Base-by-base conservation (phyloP, 2,888 invertebrate genomes). In the Cetonia aurata region DNA sequence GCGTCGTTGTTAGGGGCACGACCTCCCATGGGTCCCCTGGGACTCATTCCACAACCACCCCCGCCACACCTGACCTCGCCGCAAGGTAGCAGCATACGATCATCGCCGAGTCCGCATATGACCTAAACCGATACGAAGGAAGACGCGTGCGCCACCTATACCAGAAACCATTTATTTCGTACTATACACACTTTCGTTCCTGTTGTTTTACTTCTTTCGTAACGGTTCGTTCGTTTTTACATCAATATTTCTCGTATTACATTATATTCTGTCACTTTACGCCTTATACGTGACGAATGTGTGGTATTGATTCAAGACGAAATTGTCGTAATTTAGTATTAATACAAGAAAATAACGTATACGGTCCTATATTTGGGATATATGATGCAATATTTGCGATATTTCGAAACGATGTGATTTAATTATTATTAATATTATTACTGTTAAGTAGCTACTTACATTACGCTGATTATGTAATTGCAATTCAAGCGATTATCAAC, bases 11-110 rank as follows among this genome's bases (percentile, higher is more conserved):
- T 85, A 75, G 85, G 81, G 81, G 87, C 79, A 83, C 85, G 81
- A 75, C 85, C 81, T 75, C 84, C 80, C 68, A 83, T 79, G 85
- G 87, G 74, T 59, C 82, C 82, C 69, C 80, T 84, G 69, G 83
- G 83, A 66, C 80, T 84, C 72, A 86, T 88, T 42, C 73, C 75
- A 59, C 78, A 79, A 46, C 86, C 87, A 80, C 83, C 87, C 73
- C 84, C 87, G 73, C 86, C 86, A 4, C 87, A n/a, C 86, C 86
- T 25, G 85, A 85, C 4, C 84, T 83, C 80, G 81, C 86, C 76
- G 77, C 81, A 80, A 76, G 78, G 79, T 67, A 73, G 76, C 75
- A 73, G 75, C 75, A 80, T 83, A 75, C 78, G 83, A 73, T 81
- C 83, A 17, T 81, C 83, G 19, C 83, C 84, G 55, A 84, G 84